These are phyloP conservation scores for Aythya baeri DNA, from an alignment of 2,113 vertebrate genomes.

Conservation along the genomic window DNA sequence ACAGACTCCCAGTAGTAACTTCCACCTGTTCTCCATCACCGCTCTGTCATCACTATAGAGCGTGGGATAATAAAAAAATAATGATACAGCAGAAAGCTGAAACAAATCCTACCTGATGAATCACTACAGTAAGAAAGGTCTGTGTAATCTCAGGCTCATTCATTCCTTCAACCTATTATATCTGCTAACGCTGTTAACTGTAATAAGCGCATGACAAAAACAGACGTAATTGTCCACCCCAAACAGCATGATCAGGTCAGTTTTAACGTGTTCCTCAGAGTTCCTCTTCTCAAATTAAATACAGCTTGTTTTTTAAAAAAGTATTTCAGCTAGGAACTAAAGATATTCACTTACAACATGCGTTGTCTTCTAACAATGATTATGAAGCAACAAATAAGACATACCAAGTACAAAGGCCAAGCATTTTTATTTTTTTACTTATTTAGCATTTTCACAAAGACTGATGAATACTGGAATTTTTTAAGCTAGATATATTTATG, in stretches of 20 bases:
- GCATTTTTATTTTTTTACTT: not conserved
- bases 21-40: slow-evolving; percentile 6
- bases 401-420: not conserved
- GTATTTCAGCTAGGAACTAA: not conserved
- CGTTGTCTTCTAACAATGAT: not conserved
- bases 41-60: slow-evolving; percentile 23
- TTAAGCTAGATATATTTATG: slow-evolving; percentile 7
- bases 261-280: not conserved
- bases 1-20: not conserved
- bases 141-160: not conserved
- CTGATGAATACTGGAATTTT: slow-evolving; percentile 26
- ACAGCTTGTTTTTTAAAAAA: not conserved
- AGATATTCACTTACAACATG: not conserved
- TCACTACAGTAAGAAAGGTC: slow-evolving; percentile 16
- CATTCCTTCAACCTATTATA: slow-evolving; percentile 23
- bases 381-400: not conserved
- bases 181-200: not conserved
- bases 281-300: not conserved
- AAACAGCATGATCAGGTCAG: not conserved
- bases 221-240: not conserved
- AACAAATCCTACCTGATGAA: slow-evolving; percentile 48
- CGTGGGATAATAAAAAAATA: not conserved
- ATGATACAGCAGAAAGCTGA: not conserved
- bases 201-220: not conserved
- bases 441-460: slow-evolving; percentile 2